These are phyloP conservation scores for Pangasius djambal DNA, from an alignment of 2,797 vertebrate genomes.

Conservation along the genomic window DNA sequence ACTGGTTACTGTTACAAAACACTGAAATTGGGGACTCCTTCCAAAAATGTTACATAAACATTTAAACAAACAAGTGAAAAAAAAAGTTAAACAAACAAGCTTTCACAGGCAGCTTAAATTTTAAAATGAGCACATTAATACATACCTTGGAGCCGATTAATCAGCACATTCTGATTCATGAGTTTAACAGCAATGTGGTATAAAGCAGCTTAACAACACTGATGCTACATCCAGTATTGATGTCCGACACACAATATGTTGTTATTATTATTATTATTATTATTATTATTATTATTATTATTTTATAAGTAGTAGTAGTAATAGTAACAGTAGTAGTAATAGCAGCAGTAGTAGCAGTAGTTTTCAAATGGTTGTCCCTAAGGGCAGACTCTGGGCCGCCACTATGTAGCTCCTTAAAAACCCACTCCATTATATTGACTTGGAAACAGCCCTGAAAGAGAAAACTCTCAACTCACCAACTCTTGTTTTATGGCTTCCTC, in stretches of 20 bases:
- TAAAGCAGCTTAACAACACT: background rate
- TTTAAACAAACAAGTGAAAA: background rate
- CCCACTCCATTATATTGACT: conserved; percentile 2
- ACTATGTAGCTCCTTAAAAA: background rate
- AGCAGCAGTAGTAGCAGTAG: background rate
- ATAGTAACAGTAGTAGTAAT: background rate
- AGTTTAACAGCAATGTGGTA: background rate
- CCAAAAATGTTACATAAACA: background rate
- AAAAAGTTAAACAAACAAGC: background rate
- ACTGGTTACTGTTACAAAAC: background rate
- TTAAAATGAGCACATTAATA: background rate
- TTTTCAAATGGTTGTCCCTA: background rate
- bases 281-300: background rate
- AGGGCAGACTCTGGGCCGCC: background rate
- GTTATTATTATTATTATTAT: background rate
- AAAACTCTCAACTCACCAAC: background rate
- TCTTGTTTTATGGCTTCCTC: conserved; percentile 19
- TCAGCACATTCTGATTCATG: background rate
- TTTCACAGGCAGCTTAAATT: background rate
- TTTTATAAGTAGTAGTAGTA: background rate
- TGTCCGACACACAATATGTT: background rate
- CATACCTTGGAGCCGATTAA: background rate
- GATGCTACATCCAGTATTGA: conserved; percentile 1
- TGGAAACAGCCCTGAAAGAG: background rate
- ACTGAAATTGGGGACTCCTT: background rate